Evolutionary conservation across 2,113 vertebrate genomes (phyloP), one percentile per base, ranked within the genome.

Genomic region (Arvicanthis niloticus): DNA sequence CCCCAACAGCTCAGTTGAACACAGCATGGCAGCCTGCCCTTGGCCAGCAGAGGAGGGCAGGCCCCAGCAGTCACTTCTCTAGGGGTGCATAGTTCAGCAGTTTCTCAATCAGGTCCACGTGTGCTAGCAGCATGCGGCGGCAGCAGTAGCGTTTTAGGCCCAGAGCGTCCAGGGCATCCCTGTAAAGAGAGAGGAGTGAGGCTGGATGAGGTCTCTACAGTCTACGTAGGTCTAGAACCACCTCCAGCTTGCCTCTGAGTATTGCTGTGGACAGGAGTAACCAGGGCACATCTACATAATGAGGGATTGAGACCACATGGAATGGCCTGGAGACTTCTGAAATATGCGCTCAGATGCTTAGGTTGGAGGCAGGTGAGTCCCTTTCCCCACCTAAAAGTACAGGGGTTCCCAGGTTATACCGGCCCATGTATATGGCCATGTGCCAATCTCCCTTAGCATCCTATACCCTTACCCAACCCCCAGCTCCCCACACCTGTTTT

Each of bases 61-160:
- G 65, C 45, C 53, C 45, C 19, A 0, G 45, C 8, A 16, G 93
- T 99, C 97, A 99, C 98, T 99, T 99, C 98, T 99, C 99, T 98
- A 99, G 98, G 0, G 99, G 99, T 0, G 99, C 99, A 15, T 99
- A 99, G 98, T 99, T 99, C 97, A 99, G 97, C 93, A 99, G 98
- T 97, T 99, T 99, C 98, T 99, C 99, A 82, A 99, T 99, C 97
- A 99, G 99, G 98, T 99, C 99, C 97, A 99, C 99, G 0, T 99
- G 99, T 88, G 99, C 99, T 0, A 99, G 99, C 58, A 99, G 99
- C 99, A 99, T 99, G 92, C 99, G 98, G 81, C 99, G 99, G 98
- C 99, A 99, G 98, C 99, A 99, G 98, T 99, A 99, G 58, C 99
- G 99, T 98, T 99, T 99, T 98, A 99, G 96, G 37, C 99, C 99